Evolutionary conservation across 2,113 vertebrate genomes (phyloP).

Genomic region (Cygnus atratus): DNA sequence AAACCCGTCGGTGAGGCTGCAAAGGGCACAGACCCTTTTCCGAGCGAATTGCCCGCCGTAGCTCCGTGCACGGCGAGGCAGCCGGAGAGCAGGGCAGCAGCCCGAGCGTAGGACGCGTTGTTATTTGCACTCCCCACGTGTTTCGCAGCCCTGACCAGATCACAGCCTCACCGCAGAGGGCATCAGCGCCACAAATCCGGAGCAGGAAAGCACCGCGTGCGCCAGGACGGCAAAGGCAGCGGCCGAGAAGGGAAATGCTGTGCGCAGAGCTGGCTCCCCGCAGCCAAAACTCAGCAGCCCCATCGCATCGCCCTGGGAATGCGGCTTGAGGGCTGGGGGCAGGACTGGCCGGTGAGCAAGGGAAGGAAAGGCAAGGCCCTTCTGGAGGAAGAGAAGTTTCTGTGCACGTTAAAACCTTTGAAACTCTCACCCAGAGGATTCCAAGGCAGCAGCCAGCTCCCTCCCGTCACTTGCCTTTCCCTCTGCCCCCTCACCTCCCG

Average conservation of each 20-base stretch:
- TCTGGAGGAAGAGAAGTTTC: not conserved
- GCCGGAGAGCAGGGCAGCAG: not conserved
- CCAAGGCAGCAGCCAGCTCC: not conserved
- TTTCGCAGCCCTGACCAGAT: not conserved
- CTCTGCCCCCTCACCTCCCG: not conserved
- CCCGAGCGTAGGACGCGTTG: accelerated
- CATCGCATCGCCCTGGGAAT: not conserved
- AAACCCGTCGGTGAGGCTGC: not conserved
- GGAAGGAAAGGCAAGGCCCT: not conserved
- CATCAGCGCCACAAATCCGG: not conserved
- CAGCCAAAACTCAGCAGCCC: not conserved
- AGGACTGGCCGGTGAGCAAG: not conserved
- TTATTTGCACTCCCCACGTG: not conserved
- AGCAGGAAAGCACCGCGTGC: accelerated
- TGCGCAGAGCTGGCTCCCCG: not conserved
- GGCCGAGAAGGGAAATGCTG: not conserved
- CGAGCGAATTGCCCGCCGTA: not conserved
- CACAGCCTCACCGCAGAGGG: not conserved
- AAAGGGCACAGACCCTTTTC: not conserved
- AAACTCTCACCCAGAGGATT: not conserved
- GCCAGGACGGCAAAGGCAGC: not conserved
- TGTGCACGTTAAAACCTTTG: not conserved
- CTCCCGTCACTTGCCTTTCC: not conserved
- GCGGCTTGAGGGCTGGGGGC: not conserved
- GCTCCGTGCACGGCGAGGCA: not conserved